These are phyloP conservation scores for Perca schrenkii DNA, from an alignment of 2,113 vertebrate species.

Conservation along the genomic window DNA sequence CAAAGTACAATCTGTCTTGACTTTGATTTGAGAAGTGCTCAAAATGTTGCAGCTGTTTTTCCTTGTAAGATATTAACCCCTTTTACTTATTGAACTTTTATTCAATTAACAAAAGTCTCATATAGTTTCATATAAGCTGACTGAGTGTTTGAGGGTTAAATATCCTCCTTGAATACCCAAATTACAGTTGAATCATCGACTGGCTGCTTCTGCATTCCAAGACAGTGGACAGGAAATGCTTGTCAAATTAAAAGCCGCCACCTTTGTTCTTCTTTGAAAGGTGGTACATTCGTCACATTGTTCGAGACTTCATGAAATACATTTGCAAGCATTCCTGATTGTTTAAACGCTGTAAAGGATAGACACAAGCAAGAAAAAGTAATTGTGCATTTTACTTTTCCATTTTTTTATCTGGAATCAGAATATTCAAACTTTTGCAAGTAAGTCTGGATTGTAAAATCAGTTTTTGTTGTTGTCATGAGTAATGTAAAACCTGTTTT, in stretches of 20 bases:
- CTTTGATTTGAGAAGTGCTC: background rate
- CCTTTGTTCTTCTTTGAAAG: background rate
- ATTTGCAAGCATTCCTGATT: background rate
- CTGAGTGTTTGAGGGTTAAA: background rate
- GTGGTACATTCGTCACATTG: background rate
- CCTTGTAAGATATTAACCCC: background rate
- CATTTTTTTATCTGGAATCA: background rate
- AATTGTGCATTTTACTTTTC: too few relatives aligned
- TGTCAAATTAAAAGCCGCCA: constrained; percentile 4
- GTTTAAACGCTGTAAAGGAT: too few relatives aligned
- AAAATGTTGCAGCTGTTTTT: background rate
- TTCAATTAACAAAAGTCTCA: background rate
- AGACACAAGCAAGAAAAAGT: background rate
- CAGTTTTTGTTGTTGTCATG: too few relatives aligned
- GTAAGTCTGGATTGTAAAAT: too few relatives aligned
- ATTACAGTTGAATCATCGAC: constrained; percentile 14
- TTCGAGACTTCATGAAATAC: background rate
- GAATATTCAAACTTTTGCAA: background rate
- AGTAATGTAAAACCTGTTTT: constrained; percentile 4
- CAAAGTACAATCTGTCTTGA: background rate
- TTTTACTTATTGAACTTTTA: background rate
- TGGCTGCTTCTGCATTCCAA: constrained; percentile 24
- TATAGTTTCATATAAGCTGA: background rate
- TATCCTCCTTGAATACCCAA: background rate
- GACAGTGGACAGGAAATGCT: background rate